Evolutionary conservation across 2,113 vertebrate genomes (phyloP).

Genomic region (Cariama cristata): DNA sequence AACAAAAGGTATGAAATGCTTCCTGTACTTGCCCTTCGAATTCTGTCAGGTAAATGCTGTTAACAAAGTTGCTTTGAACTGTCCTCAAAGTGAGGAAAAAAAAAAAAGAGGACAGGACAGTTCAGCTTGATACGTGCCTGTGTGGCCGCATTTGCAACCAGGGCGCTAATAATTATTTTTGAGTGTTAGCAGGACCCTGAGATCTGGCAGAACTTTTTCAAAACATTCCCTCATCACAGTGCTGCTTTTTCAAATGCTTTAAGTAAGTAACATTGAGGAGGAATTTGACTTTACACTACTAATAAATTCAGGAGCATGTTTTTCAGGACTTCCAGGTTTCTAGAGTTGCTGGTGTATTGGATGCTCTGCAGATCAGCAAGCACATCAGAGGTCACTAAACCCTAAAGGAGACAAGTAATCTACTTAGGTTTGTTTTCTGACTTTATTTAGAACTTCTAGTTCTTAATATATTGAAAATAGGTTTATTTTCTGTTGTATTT

Average conservation of each 20-base stretch:
- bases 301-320: background rate
- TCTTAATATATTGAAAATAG: background rate
- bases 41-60: background rate
- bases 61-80: background rate
- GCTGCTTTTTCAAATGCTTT: background rate
- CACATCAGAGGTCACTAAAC: background rate
- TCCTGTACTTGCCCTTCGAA: background rate
- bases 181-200: background rate
- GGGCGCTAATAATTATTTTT: background rate
- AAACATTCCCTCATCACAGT: background rate
- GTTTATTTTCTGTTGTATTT: background rate
- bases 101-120: rapidly evolving
- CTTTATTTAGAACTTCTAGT: conserved; percentile 14
- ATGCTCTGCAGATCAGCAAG: background rate
- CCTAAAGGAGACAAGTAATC: conserved; percentile 23
- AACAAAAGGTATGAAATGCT: background rate
- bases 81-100: background rate
- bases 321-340: background rate
- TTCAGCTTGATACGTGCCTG: background rate
- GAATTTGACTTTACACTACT: background rate
- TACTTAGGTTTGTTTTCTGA: background rate
- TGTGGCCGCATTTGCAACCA: background rate
- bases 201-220: background rate
- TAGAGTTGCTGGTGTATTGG: background rate
- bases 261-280: background rate